Percentiles rank a stretch among this genome's conserved stretches.
phyloP scores from a whole-genome alignment of 1,140 invertebrate genomes.

The Drosophila arawakana region DNA sequence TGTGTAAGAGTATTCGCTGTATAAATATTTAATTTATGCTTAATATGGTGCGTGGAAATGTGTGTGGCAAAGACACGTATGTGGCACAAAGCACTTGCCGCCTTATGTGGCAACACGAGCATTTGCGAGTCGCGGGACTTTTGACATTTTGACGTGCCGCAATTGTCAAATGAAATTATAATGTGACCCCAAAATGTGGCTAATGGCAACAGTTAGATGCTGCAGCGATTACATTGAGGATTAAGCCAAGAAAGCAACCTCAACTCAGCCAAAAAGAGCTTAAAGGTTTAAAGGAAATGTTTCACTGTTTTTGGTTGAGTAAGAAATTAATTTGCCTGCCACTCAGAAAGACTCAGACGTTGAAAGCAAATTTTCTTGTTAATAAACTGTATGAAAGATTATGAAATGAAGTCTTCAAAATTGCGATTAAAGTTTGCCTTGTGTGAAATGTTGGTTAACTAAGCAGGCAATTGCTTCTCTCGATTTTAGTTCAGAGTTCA shows the following conservation, averaged over 20 bases:
- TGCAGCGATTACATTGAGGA: not conserved
- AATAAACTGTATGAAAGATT: not conserved
- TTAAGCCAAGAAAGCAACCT: not conserved
- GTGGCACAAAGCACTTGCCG: conserved; percentile 1
- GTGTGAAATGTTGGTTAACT: not conserved
- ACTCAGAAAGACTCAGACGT: not conserved
- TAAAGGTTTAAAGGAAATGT: not conserved
- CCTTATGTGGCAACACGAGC: not conserved
- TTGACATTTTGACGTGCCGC: conserved; percentile 40
- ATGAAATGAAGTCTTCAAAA: not conserved
- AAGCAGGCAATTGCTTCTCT: conserved; percentile 18
- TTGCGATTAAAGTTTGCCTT: not conserved
- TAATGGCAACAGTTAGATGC: conserved; percentile 25
- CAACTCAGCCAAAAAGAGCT: not conserved
- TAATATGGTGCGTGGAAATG: conserved; percentile 4
- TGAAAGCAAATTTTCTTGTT: not conserved
- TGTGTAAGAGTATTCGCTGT: not conserved
- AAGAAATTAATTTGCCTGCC: not conserved
- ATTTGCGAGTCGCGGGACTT: conserved; percentile 18
- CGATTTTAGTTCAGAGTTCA: not conserved
- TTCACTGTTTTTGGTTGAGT: not conserved
- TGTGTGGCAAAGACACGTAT: conserved; percentile 1
- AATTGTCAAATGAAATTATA: conserved; percentile 51
- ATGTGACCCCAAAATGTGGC: conserved; percentile 25
- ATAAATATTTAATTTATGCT: conserved; percentile 14